Percentiles rank a stretch among this genome's conserved stretches.
phyloP scores from a whole-genome alignment of 2,113 vertebrate species.

The Python bivittatus region DNA sequence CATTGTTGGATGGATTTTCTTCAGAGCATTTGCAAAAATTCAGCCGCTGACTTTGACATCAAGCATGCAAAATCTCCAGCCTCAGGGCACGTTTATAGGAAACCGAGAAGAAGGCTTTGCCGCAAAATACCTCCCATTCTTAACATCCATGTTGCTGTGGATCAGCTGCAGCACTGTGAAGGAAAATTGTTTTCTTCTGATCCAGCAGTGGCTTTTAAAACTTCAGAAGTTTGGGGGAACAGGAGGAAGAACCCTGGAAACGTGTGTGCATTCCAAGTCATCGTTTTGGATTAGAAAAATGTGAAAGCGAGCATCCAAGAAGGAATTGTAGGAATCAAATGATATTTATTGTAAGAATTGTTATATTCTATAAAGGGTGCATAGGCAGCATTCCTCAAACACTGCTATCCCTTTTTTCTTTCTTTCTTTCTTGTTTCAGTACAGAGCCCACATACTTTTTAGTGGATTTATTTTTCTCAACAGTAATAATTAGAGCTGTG shows the following conservation, averaged over 20 bases:
- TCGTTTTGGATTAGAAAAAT: not conserved
- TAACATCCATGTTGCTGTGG: slow-evolving; percentile 31
- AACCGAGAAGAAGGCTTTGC: slow-evolving; percentile 36
- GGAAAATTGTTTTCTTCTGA: slow-evolving; percentile 31
- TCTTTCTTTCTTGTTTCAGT: not conserved
- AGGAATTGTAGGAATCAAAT: not conserved
- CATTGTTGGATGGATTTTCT: slow-evolving; percentile 52
- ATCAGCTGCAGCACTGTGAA: slow-evolving; percentile 29
- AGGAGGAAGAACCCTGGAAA: slow-evolving; percentile 18
- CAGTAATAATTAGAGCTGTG: no score
- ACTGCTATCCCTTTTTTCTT: no score
- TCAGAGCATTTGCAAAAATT: slow-evolving; percentile 36
- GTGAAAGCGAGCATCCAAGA: not conserved
- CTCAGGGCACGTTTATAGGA: slow-evolving; percentile 37
- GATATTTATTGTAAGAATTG: not conserved
- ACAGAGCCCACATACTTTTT: not conserved
- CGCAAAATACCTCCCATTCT: slow-evolving; percentile 39
- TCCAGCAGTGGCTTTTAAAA: slow-evolving; percentile 30
- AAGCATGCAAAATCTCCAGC: slow-evolving; percentile 33
- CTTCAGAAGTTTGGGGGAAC: slow-evolving; percentile 25
- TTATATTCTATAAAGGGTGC: no score
- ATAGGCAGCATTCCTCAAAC: not conserved
- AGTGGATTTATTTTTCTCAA: no score
- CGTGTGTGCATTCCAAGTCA: slow-evolving; percentile 18
- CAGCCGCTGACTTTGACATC: not conserved